Conservation (phyloP, 1,140 invertebrate species). For the Drosophila sp. region DNA sequence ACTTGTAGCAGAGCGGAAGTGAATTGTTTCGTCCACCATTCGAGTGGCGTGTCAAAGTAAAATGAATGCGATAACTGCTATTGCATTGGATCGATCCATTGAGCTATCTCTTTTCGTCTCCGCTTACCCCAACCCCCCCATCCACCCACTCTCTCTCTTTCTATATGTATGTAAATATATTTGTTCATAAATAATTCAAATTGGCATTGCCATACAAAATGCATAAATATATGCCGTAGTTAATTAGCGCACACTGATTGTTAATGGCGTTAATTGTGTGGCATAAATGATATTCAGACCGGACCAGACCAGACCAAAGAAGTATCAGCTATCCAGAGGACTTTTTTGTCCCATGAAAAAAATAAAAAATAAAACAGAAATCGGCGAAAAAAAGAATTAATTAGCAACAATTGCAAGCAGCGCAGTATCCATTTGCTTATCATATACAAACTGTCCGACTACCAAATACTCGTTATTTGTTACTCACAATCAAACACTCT, state of each 20-base stretch:
- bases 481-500: neutral
- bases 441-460: neutral
- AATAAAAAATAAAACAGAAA: neutral
- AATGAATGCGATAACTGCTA: slow-evolving; percentile 10
- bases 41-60: slow-evolving; percentile 2
- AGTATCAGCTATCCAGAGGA: slow-evolving; percentile 6
- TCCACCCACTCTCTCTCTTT: neutral
- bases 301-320: slow-evolving; percentile 7
- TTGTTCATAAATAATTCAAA: slow-evolving; percentile 37
- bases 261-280: slow-evolving; percentile 71
- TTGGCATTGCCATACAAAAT: slow-evolving; percentile 47
- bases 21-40: slow-evolving; percentile 37
- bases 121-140: too few species aligned
- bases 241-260: slow-evolving; percentile 69
- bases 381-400: neutral
- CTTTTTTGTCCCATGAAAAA: slow-evolving; percentile 47
- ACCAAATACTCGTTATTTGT: neutral
- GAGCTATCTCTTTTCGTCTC: neutral
- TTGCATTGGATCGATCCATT: slow-evolving; percentile 33
- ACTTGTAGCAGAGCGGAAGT: slow-evolving; percentile 36
- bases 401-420: slow-evolving; percentile 47
- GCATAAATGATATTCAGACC: slow-evolving; percentile 55
- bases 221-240: slow-evolving; percentile 49
- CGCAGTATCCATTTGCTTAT: neutral
- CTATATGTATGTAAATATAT: slow-evolving; percentile 18